Evolutionary conservation across 2,113 vertebrate species (phyloP).

Genomic region (Lophura nycthemera): DNA sequence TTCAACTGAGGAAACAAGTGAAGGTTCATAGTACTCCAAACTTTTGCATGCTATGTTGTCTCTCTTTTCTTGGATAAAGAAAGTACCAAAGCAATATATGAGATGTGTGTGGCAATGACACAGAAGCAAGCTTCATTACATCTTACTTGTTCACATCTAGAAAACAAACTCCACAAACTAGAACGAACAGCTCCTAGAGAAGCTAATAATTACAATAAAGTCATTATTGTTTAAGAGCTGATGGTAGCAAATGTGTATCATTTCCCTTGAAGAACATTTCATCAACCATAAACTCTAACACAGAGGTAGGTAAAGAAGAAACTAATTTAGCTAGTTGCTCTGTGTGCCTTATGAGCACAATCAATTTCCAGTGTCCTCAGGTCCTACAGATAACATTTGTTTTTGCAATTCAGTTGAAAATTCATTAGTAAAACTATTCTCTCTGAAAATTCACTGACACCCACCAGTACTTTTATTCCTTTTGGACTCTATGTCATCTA

Average conservation of each 20-base stretch:
- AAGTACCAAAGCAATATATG: background rate
- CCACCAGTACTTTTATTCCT: background rate
- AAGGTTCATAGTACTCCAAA: background rate
- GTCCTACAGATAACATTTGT: constrained; percentile 9
- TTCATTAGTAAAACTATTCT: constrained; percentile 29
- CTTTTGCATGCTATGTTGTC: background rate
- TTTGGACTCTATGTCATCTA: background rate
- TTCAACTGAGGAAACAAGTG: background rate
- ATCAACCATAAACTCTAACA: constrained; percentile 19
- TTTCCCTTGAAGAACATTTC: constrained; percentile 14
- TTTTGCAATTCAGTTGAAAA: constrained; percentile 20
- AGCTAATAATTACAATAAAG: constrained; percentile 15
- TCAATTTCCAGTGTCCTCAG: constrained; percentile 1
- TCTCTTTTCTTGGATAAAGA: background rate
- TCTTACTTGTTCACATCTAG: background rate
- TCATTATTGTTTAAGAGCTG: constrained; percentile 23
- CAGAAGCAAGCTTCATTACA: background rate
- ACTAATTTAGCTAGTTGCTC: constrained; percentile 1
- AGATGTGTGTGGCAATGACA: background rate
- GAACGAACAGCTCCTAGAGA: background rate
- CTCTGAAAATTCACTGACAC: background rate
- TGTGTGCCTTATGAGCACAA: background rate
- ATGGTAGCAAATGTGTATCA: background rate
- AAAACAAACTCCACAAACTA: background rate
- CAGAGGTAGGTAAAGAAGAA: constrained; percentile 9